These are phyloP conservation scores for Natator depressus DNA, from an alignment of 2,113 vertebrate genomes.

Conservation along the genomic window DNA sequence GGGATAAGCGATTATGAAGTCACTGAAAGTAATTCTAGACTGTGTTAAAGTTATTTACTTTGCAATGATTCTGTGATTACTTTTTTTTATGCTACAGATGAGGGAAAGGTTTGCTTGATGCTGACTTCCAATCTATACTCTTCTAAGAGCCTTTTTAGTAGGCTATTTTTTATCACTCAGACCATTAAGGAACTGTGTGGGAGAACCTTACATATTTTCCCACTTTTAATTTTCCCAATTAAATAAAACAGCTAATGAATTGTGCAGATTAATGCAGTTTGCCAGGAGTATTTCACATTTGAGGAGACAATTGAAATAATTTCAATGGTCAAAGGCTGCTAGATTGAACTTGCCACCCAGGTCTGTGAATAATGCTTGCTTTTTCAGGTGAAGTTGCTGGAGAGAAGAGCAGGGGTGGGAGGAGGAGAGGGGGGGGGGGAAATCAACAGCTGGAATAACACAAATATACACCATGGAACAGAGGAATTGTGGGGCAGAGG, in stretches of 20 bases:
- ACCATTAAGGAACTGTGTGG: background rate
- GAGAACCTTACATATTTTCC: background rate
- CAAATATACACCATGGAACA: background rate
- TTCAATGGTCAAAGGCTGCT: rapidly evolving
- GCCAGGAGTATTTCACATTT: background rate
- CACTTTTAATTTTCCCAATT: background rate
- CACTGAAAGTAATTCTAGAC: background rate
- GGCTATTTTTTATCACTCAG: background rate
- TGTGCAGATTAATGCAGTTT: background rate
- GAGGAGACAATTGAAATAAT: background rate
- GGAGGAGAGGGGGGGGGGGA: background rate
- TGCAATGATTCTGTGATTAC: background rate
- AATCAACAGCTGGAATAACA: background rate
- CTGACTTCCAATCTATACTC: background rate
- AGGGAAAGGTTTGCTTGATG: background rate
- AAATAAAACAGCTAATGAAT: background rate
- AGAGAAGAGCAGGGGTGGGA: too few species aligned
- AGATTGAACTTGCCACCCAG: rapidly evolving
- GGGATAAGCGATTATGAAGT: background rate
- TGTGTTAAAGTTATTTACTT: background rate
- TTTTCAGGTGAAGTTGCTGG: background rate
- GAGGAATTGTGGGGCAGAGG: background rate
- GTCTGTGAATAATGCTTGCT: background rate
- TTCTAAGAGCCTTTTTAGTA: background rate
- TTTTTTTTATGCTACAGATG: background rate